phyloP scores from a whole-genome alignment of 2,888 invertebrate genomes.

The Melanargia galathea region DNA sequence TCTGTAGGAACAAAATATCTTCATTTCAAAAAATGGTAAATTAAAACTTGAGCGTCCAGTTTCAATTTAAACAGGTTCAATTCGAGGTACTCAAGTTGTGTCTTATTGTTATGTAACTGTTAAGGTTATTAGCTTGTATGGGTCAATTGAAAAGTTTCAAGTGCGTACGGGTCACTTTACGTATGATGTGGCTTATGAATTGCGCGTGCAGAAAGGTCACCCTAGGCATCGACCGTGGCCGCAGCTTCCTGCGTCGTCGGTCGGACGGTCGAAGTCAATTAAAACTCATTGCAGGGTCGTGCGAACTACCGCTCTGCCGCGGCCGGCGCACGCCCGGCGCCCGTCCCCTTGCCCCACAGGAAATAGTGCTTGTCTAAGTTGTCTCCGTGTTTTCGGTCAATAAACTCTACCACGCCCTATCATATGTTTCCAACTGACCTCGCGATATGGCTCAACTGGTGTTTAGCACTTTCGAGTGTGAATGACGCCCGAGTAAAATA shows the following conservation, averaged over 20 bases:
- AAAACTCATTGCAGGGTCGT: slow-evolving; percentile 79
- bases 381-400: slow-evolving; percentile 62
- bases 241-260: slow-evolving; percentile 64
- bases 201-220: slow-evolving; percentile 56
- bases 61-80: slow-evolving; percentile 1
- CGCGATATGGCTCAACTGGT: neutral
- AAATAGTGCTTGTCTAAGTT: slow-evolving; percentile 65
- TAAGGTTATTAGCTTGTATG: slow-evolving; percentile 3
- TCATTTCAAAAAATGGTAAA: slow-evolving; percentile 12
- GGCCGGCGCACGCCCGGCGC: slow-evolving; percentile 36
- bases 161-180: slow-evolving; percentile 18
- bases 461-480: slow-evolving; percentile 1
- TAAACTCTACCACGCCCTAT: slow-evolving; percentile 48
- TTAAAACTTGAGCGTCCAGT: slow-evolving; percentile 9
- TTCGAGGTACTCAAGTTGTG: neutral
- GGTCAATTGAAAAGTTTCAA: slow-evolving; percentile 22
- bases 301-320: slow-evolving; percentile 69
- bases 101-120: slow-evolving; percentile 10
- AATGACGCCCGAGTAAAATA: neutral
- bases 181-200: slow-evolving; percentile 36
- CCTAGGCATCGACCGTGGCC: slow-evolving; percentile 64
- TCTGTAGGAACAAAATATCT: slow-evolving; percentile 18
- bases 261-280: slow-evolving; percentile 65
- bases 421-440: slow-evolving; percentile 6
- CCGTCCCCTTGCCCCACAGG: slow-evolving; percentile 65